Evolutionary conservation across 2,888 invertebrate genomes (phyloP).

Genomic region (Alcis repandata): DNA sequence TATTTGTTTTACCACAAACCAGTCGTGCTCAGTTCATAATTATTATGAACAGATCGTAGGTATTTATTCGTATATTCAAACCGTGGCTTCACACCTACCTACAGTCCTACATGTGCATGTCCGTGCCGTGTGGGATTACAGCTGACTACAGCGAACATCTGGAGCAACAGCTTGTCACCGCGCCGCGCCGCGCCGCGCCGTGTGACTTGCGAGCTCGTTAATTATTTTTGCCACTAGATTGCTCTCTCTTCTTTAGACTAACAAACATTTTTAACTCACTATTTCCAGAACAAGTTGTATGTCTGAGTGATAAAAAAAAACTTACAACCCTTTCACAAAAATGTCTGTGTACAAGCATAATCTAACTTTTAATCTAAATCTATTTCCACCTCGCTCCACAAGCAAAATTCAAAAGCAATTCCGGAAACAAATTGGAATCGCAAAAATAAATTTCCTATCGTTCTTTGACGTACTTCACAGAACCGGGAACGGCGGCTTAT

Average conservation of each 20-base stretch:
- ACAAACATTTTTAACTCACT: not conserved
- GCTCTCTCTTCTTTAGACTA: not conserved
- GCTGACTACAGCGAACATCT: conserved; percentile 11
- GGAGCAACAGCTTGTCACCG: conserved; percentile 28
- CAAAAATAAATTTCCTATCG: conserved; percentile 26
- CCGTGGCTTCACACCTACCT: no score
- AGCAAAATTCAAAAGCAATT: conserved; percentile 12
- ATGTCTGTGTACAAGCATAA: not conserved
- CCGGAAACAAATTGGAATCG: conserved; percentile 19
- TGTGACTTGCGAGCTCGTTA: conserved; percentile 38
- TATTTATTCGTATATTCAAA: no score
- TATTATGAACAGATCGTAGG: no score
- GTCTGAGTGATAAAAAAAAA: not conserved
- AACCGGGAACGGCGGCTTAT: conserved; percentile 21
- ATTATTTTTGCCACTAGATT: conserved; percentile 42
- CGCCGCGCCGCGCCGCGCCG: conserved; percentile 19
- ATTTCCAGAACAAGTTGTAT: no score
- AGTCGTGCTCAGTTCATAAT: no score
- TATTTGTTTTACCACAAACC: no score
- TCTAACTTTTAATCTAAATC: not conserved
- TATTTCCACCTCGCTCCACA: not conserved
- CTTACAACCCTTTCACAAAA: no score
- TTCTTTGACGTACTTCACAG: conserved; percentile 14
- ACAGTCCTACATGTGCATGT: no score
- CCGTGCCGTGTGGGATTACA: not conserved